Base-by-base conservation (phyloP, 2,797 vertebrate genomes). In the Anabas testudineus region DNA sequence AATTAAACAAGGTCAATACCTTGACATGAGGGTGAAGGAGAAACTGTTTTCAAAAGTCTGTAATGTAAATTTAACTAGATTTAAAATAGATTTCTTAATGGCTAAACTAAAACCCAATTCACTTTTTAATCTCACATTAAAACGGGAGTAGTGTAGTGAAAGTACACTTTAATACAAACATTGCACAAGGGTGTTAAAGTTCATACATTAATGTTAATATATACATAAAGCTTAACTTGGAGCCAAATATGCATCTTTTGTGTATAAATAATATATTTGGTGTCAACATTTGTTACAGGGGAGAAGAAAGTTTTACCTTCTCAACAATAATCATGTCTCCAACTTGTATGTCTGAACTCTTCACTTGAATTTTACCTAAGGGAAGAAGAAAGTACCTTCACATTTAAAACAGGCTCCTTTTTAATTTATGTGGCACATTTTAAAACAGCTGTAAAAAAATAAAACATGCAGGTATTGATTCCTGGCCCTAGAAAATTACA, bases 311-410 rank as follows among this genome's bases (percentile, higher is more conserved):
- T 14, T 70, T 91, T 91, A 99, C 98, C 97, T 99, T 99, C 88
- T 99, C 97, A 64, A 99, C 97, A 72, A 99, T 96, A 91, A 99
- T 97, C 92, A 99, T 92, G 92, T 99, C 97, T 91, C 98, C 98
- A 76, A 99, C 97, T 94, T 97, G 97, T 79, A 99, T 99, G 92
- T 99, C 97, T 82, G 97, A 98, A 93, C 97, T 99, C 92, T 97
- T 97, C 82, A 99, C 96, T 92, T 96, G 96, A 72, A 97, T 92
- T 96, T 98, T 97, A 78, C 95, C 95, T 95, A 83, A 36, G 10
- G 19, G 4, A 46, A 46, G 18, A 46, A 46, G 19, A 54, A 39
- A 15, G 2, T 0, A 46, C 21, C 62, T 42, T 54, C 21, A 60
- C 8, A 48, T 62, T 65, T 15, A 49, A 62, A 54, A 30, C 1